Evolutionary conservation across 2,113 vertebrate species (phyloP), one percentile per base, ranked within the genome.

Genomic region (Scolopax mira): DNA sequence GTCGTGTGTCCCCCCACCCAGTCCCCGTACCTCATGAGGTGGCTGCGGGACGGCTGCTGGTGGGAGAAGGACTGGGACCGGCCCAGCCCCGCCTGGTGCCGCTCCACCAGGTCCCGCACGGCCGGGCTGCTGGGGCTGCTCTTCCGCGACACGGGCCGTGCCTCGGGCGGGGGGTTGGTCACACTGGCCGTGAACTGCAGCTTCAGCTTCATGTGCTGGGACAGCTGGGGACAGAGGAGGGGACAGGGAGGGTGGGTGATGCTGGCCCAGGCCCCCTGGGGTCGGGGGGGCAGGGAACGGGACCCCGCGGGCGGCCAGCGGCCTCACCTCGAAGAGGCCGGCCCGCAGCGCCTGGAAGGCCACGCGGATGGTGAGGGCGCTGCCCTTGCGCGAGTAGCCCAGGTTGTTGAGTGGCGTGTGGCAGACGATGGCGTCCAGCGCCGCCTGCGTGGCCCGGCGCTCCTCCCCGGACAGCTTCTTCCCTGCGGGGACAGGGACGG

Each of bases 151-250:
- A 99, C 95, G 0, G 99, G 98, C 35, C 99, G 98, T 5, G 98
- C 99, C 30, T 99, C 99, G 0, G 98, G 98, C 0, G 98, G 98
- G 2, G 98, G 98, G 95, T 99, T 99, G 39, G 98, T 98, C 25
- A 99, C 98, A 0, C 99, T 99, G 25, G 99, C 99, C 0, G 99
- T 99, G 97, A 99, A 99, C 98, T 99, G 99, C 18, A 99, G 98
- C 98, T 99, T 99, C 82, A 99, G 94, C 93, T 99, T 99, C 99
- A 99, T 99, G 96, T 99, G 99, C 87, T 99, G 99, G 91, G 98
- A 99, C 85, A 99, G 97, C 99, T 99, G 87, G 11, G 42, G 52
- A 42, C 5, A 3, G 16, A 30, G 24, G 13, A 14, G 16, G 46
- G 46, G 46, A 21, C 19, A 9, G 46, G 21, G 46, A 22, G 42